These are phyloP conservation scores for Coracias cyanogaster DNA, from an alignment of 2,797 vertebrate species.

Conservation along the genomic window DNA sequence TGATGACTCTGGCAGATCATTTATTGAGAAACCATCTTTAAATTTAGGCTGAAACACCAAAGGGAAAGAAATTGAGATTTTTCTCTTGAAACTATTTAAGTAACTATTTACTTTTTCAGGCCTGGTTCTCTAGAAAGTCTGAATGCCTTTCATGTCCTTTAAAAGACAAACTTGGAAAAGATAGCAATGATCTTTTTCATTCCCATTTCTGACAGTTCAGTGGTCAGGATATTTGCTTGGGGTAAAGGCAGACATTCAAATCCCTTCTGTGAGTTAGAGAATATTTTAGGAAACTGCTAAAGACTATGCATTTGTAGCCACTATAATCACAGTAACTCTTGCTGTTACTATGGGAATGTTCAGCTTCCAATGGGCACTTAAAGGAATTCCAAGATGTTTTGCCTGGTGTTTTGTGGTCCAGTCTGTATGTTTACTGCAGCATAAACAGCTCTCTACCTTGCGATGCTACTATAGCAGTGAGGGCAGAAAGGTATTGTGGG, in stretches of 20 bases:
- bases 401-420: not conserved
- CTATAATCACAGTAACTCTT: not conserved
- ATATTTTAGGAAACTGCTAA: not conserved
- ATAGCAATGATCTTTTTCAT: fast-evolving
- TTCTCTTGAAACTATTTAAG: not conserved
- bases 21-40: not conserved
- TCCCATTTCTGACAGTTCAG: not conserved
- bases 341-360: not conserved
- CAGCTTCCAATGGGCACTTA: not conserved
- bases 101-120: not conserved
- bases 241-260: not conserved
- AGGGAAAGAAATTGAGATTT: not conserved
- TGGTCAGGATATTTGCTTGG: not conserved
- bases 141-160: not conserved
- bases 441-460: not conserved
- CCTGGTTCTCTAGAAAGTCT: not conserved
- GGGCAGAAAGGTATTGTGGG: not conserved
- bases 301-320: not conserved
- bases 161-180: not conserved
- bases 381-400: not conserved
- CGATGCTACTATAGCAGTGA: not conserved
- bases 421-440: not conserved
- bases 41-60: not conserved
- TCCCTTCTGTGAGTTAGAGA: not conserved
- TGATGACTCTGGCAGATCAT: not conserved